Conservation (phyloP, 1,140 invertebrate species). For the Drosophila nebulosa region DNA sequence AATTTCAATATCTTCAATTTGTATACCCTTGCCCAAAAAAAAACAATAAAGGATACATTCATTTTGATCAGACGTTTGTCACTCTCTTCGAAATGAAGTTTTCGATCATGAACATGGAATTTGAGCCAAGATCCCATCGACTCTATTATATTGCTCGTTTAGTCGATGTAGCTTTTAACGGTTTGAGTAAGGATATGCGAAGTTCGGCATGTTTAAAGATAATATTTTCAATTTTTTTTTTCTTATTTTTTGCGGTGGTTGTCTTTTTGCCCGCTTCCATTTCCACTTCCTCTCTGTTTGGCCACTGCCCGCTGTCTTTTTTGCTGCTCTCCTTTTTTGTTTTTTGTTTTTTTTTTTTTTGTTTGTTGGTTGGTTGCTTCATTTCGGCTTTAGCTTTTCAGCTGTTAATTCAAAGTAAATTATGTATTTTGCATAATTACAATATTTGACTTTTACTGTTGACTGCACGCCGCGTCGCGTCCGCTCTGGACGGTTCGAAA, state of each 20-base stretch:
- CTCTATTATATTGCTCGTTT: too few relatives aligned
- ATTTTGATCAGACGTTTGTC: too few relatives aligned
- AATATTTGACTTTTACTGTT: slow-evolving; percentile 79
- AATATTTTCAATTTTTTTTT: too few relatives aligned
- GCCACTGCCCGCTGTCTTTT: background rate
- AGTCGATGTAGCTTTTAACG: too few relatives aligned
- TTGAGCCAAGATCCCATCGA: too few relatives aligned
- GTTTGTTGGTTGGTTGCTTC: slow-evolving; percentile 18
- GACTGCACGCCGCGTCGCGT: slow-evolving; percentile 54
- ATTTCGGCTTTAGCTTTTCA: slow-evolving; percentile 39
- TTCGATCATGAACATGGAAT: too few relatives aligned
- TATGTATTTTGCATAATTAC: slow-evolving; percentile 79
- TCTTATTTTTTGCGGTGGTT: slow-evolving; percentile 15
- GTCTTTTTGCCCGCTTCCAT: slow-evolving; percentile 12
- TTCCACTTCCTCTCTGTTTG: background rate
- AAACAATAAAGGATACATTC: too few relatives aligned
- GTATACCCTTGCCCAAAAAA: too few relatives aligned
- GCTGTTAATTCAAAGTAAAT: slow-evolving; percentile 79
- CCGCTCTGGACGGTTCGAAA: background rate
- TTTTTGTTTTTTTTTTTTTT: background rate
- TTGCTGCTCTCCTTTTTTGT: slow-evolving; percentile 3
- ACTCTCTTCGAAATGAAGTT: too few relatives aligned
- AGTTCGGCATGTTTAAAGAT: too few relatives aligned
- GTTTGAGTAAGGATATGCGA: too few relatives aligned
- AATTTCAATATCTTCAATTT: slow-evolving; percentile 61